A percentile compares a stretch with the other conserved stretches of the same genome.
phyloP scores from a whole-genome alignment of 2,797 vertebrate species.

The Coendou prehensilis region DNA sequence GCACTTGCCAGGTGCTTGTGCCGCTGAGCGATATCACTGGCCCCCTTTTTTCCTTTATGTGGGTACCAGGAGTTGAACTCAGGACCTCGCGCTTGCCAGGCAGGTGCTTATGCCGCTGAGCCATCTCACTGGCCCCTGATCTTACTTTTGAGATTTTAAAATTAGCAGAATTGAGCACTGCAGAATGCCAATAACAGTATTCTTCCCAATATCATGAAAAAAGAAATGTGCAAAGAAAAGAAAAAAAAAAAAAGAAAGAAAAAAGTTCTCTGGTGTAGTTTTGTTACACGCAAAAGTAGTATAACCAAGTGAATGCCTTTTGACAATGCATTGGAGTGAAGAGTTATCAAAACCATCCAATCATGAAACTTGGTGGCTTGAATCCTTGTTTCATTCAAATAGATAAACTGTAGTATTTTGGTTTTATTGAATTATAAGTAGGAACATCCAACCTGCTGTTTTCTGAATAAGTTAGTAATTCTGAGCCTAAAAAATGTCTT shows the following conservation, averaged over 20 bases:
- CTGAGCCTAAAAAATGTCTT: not conserved
- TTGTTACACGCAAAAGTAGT: not conserved
- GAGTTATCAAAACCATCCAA: constrained; percentile 21
- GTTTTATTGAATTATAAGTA: constrained; percentile 50
- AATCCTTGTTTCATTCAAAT: constrained; percentile 43
- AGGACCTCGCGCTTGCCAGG: too few relatives aligned
- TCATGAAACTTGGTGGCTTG: not conserved
- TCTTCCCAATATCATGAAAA: not conserved
- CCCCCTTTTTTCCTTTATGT: too few relatives aligned
- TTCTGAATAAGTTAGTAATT: constrained; percentile 6
- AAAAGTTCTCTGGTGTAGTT: not conserved
- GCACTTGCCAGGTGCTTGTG: too few relatives aligned
- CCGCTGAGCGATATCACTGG: too few relatives aligned
- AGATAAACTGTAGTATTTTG: constrained; percentile 52
- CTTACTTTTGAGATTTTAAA: constrained; percentile 25
- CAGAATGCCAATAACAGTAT: not conserved
- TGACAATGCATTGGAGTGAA: not conserved
- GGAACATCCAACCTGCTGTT: constrained; percentile 24
- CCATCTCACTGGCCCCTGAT: not conserved
- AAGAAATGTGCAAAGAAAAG: not conserved
- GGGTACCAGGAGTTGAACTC: too few relatives aligned
- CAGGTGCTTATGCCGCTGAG: too few relatives aligned
- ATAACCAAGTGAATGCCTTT: not conserved
- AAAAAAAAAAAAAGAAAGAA: not conserved
- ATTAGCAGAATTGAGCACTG: not conserved